These are phyloP conservation scores for Aspidoscelis tigris DNA, from an alignment of 2,113 vertebrate species.

Conservation along the genomic window DNA sequence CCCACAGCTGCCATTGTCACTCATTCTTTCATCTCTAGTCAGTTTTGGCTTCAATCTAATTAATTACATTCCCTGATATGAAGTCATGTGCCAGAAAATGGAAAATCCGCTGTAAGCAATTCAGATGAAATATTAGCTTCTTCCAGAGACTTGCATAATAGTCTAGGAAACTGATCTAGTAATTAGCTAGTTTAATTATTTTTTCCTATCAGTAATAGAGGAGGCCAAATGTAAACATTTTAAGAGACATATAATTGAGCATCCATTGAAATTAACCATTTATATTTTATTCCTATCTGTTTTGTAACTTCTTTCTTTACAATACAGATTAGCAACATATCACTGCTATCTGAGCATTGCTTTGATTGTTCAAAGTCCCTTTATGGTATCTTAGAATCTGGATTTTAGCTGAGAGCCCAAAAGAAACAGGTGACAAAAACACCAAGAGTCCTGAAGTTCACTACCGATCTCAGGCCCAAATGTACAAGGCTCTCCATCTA, in stretches of 20 bases:
- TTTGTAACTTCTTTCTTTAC: not conserved
- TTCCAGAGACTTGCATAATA: not conserved
- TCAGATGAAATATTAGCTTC: not conserved
- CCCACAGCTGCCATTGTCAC: not conserved
- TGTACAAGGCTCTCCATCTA: no score
- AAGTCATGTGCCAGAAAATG: not conserved
- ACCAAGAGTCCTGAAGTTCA: no score
- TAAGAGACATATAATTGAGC: constrained; percentile 10
- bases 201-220: constrained; percentile 14
- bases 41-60: constrained; percentile 29
- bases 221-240: not conserved
- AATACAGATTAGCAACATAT: not conserved
- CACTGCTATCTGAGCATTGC: not conserved
- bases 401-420: no score
- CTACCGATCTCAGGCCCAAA: no score
- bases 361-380: not conserved
- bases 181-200: constrained; percentile 17
- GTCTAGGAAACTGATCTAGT: not conserved
- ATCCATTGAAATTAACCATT: not conserved
- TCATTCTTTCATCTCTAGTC: constrained; percentile 13
- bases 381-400: no score
- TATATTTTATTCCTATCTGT: not conserved
- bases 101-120: not conserved
- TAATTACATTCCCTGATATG: constrained; percentile 12
- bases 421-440: no score